Conservation (phyloP, 2,797 vertebrate species). For the Halcyon badia region DNA sequence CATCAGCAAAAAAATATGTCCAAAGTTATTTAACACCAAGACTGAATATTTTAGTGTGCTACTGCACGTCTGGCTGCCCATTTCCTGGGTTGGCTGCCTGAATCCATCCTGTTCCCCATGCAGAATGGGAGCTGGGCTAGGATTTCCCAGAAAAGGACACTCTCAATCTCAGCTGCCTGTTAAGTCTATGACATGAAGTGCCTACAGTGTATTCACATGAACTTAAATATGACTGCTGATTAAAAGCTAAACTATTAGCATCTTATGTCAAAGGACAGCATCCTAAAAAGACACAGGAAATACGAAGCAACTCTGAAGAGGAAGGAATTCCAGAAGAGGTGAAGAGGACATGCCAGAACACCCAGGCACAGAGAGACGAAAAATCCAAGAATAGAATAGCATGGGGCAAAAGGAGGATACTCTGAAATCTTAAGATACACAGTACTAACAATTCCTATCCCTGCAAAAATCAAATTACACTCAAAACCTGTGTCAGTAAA, state of each 20-base stretch:
- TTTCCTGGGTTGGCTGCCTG: not conserved
- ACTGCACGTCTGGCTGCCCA: not conserved
- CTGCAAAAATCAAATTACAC: not conserved
- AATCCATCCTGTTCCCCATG: not conserved
- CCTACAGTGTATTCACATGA: rapidly evolving
- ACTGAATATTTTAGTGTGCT: not conserved
- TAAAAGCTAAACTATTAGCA: not conserved
- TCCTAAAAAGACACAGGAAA: not conserved
- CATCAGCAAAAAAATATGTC: not conserved
- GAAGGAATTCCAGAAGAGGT: not conserved
- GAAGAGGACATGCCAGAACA: not conserved
- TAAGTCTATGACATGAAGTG: not conserved
- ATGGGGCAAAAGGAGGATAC: not conserved
- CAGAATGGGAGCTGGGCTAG: not conserved
- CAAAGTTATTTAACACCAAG: not conserved
- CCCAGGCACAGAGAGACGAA: not conserved
- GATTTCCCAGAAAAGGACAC: not conserved
- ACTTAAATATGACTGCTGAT: not conserved
- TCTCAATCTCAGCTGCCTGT: not conserved
- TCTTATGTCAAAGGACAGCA: not conserved
- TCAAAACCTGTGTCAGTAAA: not conserved
- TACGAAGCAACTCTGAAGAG: not conserved
- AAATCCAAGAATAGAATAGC: not conserved
- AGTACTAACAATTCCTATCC: not conserved
- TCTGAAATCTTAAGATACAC: not conserved